These are phyloP conservation scores for Mylabris phalerata DNA, from an alignment of 1,140 invertebrate genomes.

Conservation along the genomic window DNA sequence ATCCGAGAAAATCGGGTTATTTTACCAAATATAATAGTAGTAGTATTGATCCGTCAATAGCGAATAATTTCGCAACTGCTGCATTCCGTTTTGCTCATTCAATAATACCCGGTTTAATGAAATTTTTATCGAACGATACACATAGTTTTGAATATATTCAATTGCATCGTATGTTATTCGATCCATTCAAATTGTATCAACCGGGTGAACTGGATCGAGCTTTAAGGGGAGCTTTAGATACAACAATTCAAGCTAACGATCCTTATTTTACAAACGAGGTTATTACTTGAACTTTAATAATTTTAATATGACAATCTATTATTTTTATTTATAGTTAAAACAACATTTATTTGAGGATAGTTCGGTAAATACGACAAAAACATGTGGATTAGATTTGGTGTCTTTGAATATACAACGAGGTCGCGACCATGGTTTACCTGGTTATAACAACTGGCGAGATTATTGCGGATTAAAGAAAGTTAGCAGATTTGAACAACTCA, in stretches of 20 bases:
- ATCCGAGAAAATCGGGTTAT: slow-evolving; percentile 51
- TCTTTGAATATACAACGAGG: slow-evolving; percentile 83
- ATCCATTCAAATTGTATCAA: slow-evolving; percentile 70
- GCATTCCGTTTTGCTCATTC: slow-evolving; percentile 91
- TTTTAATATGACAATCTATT: not conserved
- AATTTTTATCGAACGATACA: slow-evolving; percentile 51
- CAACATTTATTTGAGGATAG: slow-evolving; percentile 66
- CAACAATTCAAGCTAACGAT: slow-evolving; percentile 59
- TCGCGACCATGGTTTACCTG: slow-evolving; percentile 78
- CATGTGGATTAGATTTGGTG: slow-evolving; percentile 74
- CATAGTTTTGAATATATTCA: slow-evolving; percentile 60
- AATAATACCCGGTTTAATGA: slow-evolving; percentile 65
- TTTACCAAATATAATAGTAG: slow-evolving; percentile 62
- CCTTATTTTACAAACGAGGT: slow-evolving; percentile 63
- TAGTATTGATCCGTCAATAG: slow-evolving; percentile 69
- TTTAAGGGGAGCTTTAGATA: slow-evolving; percentile 56
- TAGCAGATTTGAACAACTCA: slow-evolving; percentile 67
- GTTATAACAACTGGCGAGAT: slow-evolving; percentile 69
- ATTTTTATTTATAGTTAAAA: slow-evolving; percentile 51
- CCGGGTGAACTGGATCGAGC: slow-evolving; percentile 52
- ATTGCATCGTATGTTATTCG: slow-evolving; percentile 74
- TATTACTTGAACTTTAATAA: slow-evolving; percentile 18
- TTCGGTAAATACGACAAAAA: slow-evolving; percentile 22
- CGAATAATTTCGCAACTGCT: slow-evolving; percentile 86
- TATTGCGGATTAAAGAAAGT: slow-evolving; percentile 65